phyloP scores from a whole-genome alignment of 1,140 invertebrate species.

The Lepeophtheirus salmonis region DNA sequence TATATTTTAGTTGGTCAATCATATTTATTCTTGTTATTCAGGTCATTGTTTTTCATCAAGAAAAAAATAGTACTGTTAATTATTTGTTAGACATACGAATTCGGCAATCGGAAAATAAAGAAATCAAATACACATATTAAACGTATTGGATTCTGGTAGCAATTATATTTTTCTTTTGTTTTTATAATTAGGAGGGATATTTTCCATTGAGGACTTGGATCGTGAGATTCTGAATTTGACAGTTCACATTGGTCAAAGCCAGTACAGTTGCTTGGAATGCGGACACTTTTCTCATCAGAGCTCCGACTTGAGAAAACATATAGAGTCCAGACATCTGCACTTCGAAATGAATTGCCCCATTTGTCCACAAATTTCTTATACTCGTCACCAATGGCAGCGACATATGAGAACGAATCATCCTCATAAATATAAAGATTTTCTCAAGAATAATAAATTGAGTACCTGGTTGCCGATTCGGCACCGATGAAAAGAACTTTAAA shows the following conservation, averaged over 20 bases:
- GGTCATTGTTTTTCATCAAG: too few species aligned
- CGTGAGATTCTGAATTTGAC: not conserved
- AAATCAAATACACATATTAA: too few species aligned
- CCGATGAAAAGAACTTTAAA: too few species aligned
- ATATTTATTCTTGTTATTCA: too few species aligned
- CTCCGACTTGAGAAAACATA: slow-evolving; percentile 4
- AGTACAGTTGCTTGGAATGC: slow-evolving; percentile 1
- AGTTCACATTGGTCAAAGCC: not conserved
- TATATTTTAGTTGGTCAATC: too few species aligned
- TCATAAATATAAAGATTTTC: not conserved
- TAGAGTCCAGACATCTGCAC: not conserved
- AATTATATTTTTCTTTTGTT: not conserved
- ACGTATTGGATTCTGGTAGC: too few species aligned
- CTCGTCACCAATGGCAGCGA: not conserved
- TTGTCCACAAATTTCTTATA: not conserved
- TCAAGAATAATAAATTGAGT: not conserved
- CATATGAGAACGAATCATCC: not conserved
- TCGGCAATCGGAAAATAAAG: too few species aligned
- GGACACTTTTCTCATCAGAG: not conserved
- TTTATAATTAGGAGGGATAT: not conserved
- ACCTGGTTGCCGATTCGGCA: not conserved
- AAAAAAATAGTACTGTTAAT: too few species aligned
- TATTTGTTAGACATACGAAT: too few species aligned
- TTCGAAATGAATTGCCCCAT: not conserved
- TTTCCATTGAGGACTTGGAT: not conserved